Evolutionary conservation across 1,140 invertebrate species (phyloP), one percentile per base, ranked within the genome.

Genomic region (Bicyclus anynana): DNA sequence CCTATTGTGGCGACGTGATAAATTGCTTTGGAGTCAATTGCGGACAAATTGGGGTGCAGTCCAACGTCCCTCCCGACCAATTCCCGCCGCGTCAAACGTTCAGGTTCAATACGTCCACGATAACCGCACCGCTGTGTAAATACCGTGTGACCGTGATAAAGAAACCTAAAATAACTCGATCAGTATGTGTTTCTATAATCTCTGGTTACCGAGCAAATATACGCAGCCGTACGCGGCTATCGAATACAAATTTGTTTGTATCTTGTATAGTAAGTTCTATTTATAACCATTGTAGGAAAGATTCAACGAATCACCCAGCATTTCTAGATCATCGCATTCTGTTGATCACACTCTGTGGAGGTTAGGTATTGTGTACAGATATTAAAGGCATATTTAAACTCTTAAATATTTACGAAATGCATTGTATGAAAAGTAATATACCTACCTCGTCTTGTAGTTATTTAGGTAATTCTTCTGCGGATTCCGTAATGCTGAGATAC

Each of bases 161-260:
- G 67, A 62, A 70, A 75, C n/a, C 79, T 46, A 72, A 82, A 82
- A 82, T 82, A 82, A 74, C 75, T 68, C 72, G 65, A 65, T 69
- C 54, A 57, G 47, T 16, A 54, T 54, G 38, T 54, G 40, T 37
- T 27, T 13, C 51, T 61, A 55, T 58, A 54, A 73, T 65, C 51
- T 63, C 56, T 54, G 38, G 54, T 59, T 57, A 44, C 56, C 47
- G 29, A 27, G 49, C 53, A 48, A 48, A 20, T 35, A 46, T 37
- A 44, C 29, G 21, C 47, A 49, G 53, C 49, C 18, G 9, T 50
- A 27, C 13, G 23, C 51, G 20, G n/a, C 33, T 37, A 51, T 51
- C 26, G 38, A 57, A 57, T 51, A 57, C 38, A 51, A 57, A 57
- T 57, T n/a, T 51, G 13, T 57, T 51, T 27, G 26, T n/a, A 44